These are phyloP conservation scores for Mustelus asterias DNA, from an alignment of 2,113 vertebrate species.

Conservation along the genomic window DNA sequence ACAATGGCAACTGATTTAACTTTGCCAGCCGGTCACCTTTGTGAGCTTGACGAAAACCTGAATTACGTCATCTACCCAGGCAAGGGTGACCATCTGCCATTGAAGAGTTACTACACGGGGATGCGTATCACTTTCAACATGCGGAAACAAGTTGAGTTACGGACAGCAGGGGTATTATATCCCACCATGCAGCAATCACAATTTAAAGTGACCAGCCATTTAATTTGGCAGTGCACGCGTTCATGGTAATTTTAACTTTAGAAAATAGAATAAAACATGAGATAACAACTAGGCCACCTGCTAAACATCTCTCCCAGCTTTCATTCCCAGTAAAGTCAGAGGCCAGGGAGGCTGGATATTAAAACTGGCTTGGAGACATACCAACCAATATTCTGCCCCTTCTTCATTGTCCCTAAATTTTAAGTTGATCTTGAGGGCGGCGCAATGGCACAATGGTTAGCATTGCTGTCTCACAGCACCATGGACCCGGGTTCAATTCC, in stretches of 20 bases:
- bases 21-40: background rate
- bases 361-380: background rate
- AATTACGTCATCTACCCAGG: background rate
- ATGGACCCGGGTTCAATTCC: no score
- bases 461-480: no score
- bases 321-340: background rate
- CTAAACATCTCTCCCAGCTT: background rate
- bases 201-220: background rate
- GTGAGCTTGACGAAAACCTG: background rate
- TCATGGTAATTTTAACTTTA: background rate
- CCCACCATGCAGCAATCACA: background rate
- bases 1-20: slow-evolving; percentile 16
- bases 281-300: background rate
- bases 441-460: no score
- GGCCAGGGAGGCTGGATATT: background rate
- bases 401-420: background rate
- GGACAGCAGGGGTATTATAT: background rate
- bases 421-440: background rate
- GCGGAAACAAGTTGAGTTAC: background rate
- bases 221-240: background rate
- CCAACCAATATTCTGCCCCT: background rate
- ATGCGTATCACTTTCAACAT: background rate
- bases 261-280: background rate
- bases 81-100: background rate
- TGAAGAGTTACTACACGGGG: background rate